Evolutionary conservation across 2,113 vertebrate genomes (phyloP).

Genomic region (Syrmaticus mikado): DNA sequence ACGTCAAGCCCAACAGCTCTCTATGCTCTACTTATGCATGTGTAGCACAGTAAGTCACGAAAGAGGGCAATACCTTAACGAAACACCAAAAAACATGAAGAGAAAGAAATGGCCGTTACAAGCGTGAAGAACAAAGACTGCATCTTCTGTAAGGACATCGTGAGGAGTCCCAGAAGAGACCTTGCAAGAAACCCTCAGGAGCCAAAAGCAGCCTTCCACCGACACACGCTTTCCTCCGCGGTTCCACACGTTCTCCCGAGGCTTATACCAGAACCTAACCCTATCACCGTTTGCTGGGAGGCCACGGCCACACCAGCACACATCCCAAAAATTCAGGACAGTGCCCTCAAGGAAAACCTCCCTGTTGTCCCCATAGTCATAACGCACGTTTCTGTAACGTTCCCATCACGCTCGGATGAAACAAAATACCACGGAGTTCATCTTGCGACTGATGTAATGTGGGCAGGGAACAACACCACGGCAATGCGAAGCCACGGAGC

Average conservation of each 20-base stretch:
- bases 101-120: not conserved
- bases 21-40: accelerated
- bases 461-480: constrained; percentile 36
- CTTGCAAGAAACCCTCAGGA: not conserved
- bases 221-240: not conserved
- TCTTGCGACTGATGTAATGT: constrained; percentile 7
- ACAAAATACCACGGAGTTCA: not conserved
- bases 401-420: not conserved
- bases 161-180: not conserved
- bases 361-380: not conserved
- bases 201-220: not conserved
- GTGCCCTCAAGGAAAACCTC: not conserved
- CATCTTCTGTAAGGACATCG: not conserved
- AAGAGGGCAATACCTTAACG: not conserved
- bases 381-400: not conserved
- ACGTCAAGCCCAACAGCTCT: not conserved
- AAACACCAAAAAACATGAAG: not conserved
- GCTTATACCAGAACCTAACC: not conserved
- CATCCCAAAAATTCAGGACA: not conserved
- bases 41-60: not conserved
- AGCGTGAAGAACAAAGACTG: not conserved
- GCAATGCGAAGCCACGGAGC: constrained; percentile 19
- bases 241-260: not conserved
- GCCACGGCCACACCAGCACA: not conserved
- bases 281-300: constrained; percentile 5